Evolutionary conservation across 2,113 vertebrate species (phyloP).

Genomic region (Podocnemis expansa): DNA sequence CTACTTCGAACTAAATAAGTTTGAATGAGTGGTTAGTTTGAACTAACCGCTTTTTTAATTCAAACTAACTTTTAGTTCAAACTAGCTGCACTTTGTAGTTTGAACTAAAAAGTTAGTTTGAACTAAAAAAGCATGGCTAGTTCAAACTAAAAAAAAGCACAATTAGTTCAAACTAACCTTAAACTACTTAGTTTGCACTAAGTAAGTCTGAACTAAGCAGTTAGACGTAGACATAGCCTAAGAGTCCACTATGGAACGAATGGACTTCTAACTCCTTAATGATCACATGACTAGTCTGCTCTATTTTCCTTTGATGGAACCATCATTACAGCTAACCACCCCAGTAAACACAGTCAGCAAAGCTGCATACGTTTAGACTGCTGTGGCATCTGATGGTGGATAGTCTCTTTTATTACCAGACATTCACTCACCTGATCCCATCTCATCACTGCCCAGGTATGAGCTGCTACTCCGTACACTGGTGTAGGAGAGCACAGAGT

Average conservation of each 20-base stretch:
- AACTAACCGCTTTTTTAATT: too few relatives aligned
- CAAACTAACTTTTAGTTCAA: too few relatives aligned
- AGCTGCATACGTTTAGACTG: neutral
- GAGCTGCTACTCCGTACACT: slow-evolving; percentile 97
- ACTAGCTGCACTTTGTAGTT: too few relatives aligned
- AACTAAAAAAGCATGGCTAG: too few relatives aligned
- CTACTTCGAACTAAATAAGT: too few relatives aligned
- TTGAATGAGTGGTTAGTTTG: too few relatives aligned
- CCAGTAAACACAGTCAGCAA: neutral
- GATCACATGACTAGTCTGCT: neutral
- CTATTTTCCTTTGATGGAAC: neutral
- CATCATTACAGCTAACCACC: neutral
- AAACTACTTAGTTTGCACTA: too few relatives aligned
- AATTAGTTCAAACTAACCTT: too few relatives aligned
- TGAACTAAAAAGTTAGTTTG: too few relatives aligned
- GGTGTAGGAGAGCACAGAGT: slow-evolving; percentile 96
- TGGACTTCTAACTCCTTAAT: neutral
- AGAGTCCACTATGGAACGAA: neutral
- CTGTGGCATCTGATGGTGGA: neutral
- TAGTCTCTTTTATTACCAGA: neutral
- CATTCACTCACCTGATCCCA: slow-evolving; percentile 91
- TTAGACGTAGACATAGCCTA: too few relatives aligned
- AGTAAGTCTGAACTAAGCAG: too few relatives aligned
- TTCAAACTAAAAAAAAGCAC: too few relatives aligned
- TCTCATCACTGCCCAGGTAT: slow-evolving; percentile 96